Evolutionary conservation across 2,888 invertebrate species (phyloP).

Genomic region (Ormyrus nitidulus): DNA sequence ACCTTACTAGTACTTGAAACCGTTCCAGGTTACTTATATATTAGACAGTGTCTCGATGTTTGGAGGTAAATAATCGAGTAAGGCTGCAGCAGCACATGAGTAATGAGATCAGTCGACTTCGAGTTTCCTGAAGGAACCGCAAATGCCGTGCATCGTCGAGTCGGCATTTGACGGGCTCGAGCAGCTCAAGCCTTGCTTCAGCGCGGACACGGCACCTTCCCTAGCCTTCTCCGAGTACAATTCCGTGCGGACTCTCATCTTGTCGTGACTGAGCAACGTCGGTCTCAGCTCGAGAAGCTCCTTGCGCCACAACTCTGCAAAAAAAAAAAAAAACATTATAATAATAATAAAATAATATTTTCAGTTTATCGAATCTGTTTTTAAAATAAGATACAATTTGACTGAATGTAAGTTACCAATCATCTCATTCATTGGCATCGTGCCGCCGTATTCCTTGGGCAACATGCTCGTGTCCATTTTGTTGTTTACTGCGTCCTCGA

Average conservation of each 20-base stretch:
- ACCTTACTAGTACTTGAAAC: slow-evolving; percentile 11
- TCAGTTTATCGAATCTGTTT: neutral
- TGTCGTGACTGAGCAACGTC: slow-evolving; percentile 81
- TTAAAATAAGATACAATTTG: neutral
- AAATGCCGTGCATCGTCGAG: slow-evolving; percentile 81
- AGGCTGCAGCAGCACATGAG: neutral
- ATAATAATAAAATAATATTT: neutral
- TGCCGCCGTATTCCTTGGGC: slow-evolving; percentile 89
- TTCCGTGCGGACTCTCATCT: slow-evolving; percentile 82
- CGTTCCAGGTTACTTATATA: slow-evolving; percentile 32
- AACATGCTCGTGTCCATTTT: slow-evolving; percentile 80
- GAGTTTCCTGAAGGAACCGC: slow-evolving; percentile 86
- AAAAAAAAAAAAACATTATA: neutral
- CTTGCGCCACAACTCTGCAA: slow-evolving; percentile 82
- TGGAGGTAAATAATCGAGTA: neutral
- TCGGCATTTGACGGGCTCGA: slow-evolving; percentile 79
- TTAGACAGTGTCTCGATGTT: neutral
- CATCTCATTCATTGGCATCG: slow-evolving; percentile 89
- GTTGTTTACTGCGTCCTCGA: slow-evolving; percentile 78
- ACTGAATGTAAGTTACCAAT: slow-evolving; percentile 79
- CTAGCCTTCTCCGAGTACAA: slow-evolving; percentile 84
- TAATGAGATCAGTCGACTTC: slow-evolving; percentile 81
- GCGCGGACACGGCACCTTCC: slow-evolving; percentile 85
- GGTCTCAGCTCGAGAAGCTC: slow-evolving; percentile 81
- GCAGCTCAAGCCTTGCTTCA: slow-evolving; percentile 79